Base-by-base conservation (phyloP, 2,888 invertebrate genomes). In the Drosophila gaucha region DNA sequence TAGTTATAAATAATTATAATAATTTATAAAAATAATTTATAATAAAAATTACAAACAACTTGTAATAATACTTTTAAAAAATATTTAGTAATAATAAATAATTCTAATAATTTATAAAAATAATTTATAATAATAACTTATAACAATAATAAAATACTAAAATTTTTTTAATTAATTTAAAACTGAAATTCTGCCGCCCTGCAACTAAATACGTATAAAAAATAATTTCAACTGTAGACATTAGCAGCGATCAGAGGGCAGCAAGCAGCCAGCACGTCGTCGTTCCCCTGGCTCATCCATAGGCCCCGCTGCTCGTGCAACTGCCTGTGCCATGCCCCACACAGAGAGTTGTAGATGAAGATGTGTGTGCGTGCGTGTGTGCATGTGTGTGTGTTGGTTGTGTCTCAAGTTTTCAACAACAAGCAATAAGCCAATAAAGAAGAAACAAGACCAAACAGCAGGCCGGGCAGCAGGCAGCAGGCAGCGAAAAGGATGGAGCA, bases 331-430 rank as follows among this genome's bases (percentile, higher is more conserved):
- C 64, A 31, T 56, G 66, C 74, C 86, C 73, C 80, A 80, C 85
- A 74, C 84, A 55, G 64, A 36, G 69, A 41, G 26, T 14, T 36
- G 74, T 68, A 66, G 58, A 57, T 68, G 74, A 70, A 72, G 74
- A 78, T 72, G 80, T 75, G 74, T 71, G 79, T 57, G 69, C 31
- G 18, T 26, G 28, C 26, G 16, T 16, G 26, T 67, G 28, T 46
- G 9, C 12, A 20, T 47, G 14, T 49, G 36, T 59, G 49, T 67
- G 51, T 56, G 58, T 55, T 55, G 43, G 71, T 56, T 55, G 67
- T 80, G 85, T 82, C 87, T 85, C 78, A 74, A 63, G 83, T 83
- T 83, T 83, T 83, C 82, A 85, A 85, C 84, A 84, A 85, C 84
- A 78, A 84, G 82, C 75, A 41, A 64, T 80, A 85, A 76, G 87